These are phyloP conservation scores for Hemibates koningsi DNA, from an alignment of 2,113 vertebrate genomes.

Conservation along the genomic window DNA sequence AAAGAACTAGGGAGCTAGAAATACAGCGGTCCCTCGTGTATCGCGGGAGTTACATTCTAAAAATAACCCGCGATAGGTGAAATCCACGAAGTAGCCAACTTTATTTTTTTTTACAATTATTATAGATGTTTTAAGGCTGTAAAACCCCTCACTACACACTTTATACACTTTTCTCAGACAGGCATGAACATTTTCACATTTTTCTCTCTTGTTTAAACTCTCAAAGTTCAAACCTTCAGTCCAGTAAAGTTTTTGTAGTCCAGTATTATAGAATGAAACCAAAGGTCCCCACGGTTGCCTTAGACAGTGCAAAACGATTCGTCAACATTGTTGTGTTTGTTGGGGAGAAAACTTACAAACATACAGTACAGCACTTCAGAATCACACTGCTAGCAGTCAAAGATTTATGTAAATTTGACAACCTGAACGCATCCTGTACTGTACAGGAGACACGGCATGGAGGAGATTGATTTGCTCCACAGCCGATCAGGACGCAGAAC, in stretches of 20 bases:
- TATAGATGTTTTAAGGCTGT: neutral
- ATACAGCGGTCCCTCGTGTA: neutral
- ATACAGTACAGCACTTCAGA: neutral
- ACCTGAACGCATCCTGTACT: neutral
- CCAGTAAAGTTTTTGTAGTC: neutral
- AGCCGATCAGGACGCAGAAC: neutral
- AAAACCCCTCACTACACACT: neutral
- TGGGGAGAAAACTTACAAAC: neutral
- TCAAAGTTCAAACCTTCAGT: neutral
- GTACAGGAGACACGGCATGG: neutral
- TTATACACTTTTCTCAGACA: neutral
- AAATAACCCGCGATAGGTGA: too few species aligned
- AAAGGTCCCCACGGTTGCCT: neutral
- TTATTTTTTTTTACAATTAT: neutral
- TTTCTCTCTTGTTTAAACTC: too few species aligned
- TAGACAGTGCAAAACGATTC: fast-evolving
- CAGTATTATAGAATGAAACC: neutral
- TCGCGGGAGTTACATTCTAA: neutral
- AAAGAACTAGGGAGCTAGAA: neutral
- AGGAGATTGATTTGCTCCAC: neutral
- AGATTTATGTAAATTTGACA: neutral
- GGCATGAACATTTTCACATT: fast-evolving
- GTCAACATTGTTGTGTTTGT: neutral
- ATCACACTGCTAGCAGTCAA: neutral
- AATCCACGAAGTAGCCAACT: neutral